Conservation (phyloP, 2,113 vertebrate genomes). For the Tiliqua scincoides region DNA sequence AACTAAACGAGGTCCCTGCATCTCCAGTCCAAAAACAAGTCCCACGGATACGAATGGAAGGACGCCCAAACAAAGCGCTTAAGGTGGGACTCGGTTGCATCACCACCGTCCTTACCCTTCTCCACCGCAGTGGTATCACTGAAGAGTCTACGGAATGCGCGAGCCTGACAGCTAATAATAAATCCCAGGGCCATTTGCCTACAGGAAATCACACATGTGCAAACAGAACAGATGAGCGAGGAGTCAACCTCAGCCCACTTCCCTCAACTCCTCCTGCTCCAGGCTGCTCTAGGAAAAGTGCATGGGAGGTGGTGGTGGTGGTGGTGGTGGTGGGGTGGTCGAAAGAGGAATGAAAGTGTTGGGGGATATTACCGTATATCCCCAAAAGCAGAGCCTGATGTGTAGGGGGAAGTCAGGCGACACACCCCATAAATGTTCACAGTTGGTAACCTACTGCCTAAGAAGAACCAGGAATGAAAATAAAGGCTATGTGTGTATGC, state of each 20-base stretch:
- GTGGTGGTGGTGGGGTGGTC: accelerated
- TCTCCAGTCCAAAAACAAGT: no score
- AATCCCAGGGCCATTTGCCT: accelerated
- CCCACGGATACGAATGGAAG: not conserved
- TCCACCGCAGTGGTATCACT: accelerated
- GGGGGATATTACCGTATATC: not conserved
- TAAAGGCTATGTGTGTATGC: not conserved
- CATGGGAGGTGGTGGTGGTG: not conserved
- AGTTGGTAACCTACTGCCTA: not conserved
- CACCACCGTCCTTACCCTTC: accelerated
- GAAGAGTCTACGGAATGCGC: not conserved
- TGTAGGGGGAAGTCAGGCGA: not conserved
- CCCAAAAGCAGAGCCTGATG: not conserved
- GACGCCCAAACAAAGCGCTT: not conserved
- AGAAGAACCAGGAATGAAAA: not conserved
- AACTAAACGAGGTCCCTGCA: not conserved
- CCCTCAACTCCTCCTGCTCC: not conserved
- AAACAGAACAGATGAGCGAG: not conserved
- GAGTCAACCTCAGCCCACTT: not conserved
- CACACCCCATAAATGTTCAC: not conserved
- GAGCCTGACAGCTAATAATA: not conserved
- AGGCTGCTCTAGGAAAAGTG: not conserved
- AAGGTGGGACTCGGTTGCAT: no score
- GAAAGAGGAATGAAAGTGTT: not conserved
- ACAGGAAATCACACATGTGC: not conserved